A percentile compares a stretch with the other conserved stretches of the same genome.
These are phyloP conservation scores for Takifugu ocellatus DNA, from an alignment of 2,797 vertebrate genomes.

Conservation along the genomic window DNA sequence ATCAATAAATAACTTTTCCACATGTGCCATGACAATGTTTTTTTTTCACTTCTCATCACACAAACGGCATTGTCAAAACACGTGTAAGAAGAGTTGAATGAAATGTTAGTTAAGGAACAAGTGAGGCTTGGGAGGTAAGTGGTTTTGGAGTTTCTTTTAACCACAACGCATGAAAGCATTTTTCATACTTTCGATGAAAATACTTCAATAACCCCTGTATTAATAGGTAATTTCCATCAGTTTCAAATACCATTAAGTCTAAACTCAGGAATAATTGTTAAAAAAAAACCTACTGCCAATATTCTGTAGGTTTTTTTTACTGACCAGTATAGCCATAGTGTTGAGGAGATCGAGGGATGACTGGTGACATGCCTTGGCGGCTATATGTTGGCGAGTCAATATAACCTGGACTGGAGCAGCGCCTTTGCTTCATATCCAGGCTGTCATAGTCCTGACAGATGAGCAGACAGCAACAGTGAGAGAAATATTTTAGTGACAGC, in stretches of 20 bases:
- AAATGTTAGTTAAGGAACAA: slow-evolving; percentile 15
- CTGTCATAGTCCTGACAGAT: slow-evolving; percentile 84
- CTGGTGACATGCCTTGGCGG: slow-evolving; percentile 89
- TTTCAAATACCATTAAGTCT: too few relatives aligned
- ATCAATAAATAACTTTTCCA: slow-evolving; percentile 42
- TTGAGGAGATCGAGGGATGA: slow-evolving; percentile 88
- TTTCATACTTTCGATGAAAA: slow-evolving; percentile 1
- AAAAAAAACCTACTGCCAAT: too few relatives aligned
- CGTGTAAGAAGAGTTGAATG: slow-evolving; percentile 53
- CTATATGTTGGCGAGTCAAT: slow-evolving; percentile 87
- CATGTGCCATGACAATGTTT: slow-evolving; percentile 47
- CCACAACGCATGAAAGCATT: slow-evolving; percentile 5
- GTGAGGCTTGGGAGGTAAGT: slow-evolving; percentile 13
- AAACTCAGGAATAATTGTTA: too few relatives aligned
- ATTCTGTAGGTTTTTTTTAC: slow-evolving; percentile 31
- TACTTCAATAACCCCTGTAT: too few relatives aligned
- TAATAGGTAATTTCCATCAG: too few relatives aligned
- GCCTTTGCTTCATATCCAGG: slow-evolving; percentile 85
- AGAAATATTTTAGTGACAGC: slow-evolving; percentile 17
- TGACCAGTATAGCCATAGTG: slow-evolving; percentile 90
- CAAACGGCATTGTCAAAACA: slow-evolving; percentile 35
- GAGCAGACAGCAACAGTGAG: not conserved
- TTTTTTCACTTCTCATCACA: slow-evolving; percentile 3
- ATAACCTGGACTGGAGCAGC: slow-evolving; percentile 89
- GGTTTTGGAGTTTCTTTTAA: not conserved